Evolutionary conservation across 2,113 vertebrate genomes (phyloP).

Genomic region (Eira barbara): DNA sequence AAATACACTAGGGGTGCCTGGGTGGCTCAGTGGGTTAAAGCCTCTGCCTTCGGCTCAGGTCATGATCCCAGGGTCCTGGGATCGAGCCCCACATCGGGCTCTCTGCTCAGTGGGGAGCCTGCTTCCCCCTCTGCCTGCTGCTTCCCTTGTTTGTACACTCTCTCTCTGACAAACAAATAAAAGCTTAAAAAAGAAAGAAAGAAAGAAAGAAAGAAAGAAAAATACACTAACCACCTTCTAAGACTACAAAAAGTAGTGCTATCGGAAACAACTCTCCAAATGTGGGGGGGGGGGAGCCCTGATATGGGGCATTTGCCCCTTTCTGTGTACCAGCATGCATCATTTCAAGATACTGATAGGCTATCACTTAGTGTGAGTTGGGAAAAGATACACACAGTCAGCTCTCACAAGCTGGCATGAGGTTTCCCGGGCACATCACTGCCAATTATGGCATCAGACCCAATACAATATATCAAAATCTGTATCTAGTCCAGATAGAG

Average conservation of each 20-base stretch:
- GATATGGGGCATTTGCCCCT: not conserved
- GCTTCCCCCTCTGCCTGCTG: too few relatives aligned
- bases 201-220: not conserved
- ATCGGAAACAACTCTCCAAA: not conserved
- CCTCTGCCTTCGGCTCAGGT: too few relatives aligned
- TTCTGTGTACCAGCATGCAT: not conserved
- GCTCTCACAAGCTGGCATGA: not conserved
- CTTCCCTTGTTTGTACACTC: too few relatives aligned
- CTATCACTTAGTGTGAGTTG: not conserved
- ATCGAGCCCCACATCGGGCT: too few relatives aligned
- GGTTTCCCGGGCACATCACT: too few relatives aligned
- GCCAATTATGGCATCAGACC: not conserved
- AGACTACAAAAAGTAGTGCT: not conserved
- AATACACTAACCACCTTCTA: not conserved
- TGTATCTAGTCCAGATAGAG: not conserved
- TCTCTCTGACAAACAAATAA: too few relatives aligned
- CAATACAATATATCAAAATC: not conserved
- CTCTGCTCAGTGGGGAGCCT: too few relatives aligned
- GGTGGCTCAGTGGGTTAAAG: too few relatives aligned
- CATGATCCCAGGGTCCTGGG: too few relatives aligned
- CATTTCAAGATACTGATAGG: not conserved
- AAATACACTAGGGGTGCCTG: too few relatives aligned
- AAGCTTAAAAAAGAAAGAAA: not conserved
- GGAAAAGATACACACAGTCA: not conserved
- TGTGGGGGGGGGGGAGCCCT: accelerated